These are phyloP conservation scores for Gryllus longicercus DNA, from an alignment of 2,888 invertebrate species.

Conservation along the genomic window DNA sequence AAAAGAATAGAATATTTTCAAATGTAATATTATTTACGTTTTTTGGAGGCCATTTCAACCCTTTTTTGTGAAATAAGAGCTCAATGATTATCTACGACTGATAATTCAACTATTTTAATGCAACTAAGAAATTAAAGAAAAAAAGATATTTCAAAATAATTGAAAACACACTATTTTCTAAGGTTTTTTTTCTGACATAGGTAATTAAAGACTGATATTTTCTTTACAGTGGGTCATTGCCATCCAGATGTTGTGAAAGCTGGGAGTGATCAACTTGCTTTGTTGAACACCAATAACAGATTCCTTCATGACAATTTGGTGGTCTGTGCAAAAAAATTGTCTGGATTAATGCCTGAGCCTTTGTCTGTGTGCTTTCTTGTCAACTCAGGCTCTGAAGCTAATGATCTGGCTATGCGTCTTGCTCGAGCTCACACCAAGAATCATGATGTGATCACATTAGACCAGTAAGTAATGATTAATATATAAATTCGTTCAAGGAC, in stretches of 20 bases:
- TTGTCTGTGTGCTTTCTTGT: conserved; percentile 93
- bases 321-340: conserved; percentile 79
- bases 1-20: too few species aligned
- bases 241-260: conserved; percentile 92
- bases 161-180: too few species aligned
- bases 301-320: conserved; percentile 96
- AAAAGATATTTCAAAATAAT: too few species aligned
- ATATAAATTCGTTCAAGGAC: not conserved
- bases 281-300: conserved; percentile 91
- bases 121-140: too few species aligned
- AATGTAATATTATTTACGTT: too few species aligned
- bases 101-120: too few species aligned
- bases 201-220: not conserved
- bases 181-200: too few species aligned
- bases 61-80: too few species aligned
- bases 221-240: conserved; percentile 88
- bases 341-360: conserved; percentile 76
- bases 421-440: conserved; percentile 85
- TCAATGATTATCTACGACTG: too few species aligned
- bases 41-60: too few species aligned
- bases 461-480: conserved; percentile 76
- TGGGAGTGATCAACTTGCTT: conserved; percentile 83
- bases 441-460: conserved; percentile 86
- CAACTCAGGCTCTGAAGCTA: conserved; percentile 98
- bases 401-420: conserved; percentile 90